Evolutionary conservation across 2,888 invertebrate species (phyloP).

Genomic region (Noctua pronuba): DNA sequence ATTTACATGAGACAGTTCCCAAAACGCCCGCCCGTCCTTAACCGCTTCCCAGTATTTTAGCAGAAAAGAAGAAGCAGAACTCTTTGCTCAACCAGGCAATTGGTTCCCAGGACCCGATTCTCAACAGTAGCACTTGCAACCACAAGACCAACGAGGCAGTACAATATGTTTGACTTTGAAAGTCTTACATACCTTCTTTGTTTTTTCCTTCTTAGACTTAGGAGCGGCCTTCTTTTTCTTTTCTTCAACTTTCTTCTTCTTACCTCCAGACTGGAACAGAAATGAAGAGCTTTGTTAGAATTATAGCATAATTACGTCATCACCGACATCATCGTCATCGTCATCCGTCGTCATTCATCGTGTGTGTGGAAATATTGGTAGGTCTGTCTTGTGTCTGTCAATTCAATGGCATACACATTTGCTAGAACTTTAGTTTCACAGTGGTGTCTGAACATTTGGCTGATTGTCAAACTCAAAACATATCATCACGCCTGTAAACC

Average conservation of each 20-base stretch:
- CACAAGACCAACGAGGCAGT: neutral
- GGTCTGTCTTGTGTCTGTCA: neutral
- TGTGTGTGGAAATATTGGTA: neutral
- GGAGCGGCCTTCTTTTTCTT: slow-evolving; percentile 85
- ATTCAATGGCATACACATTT: neutral
- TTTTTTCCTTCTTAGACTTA: slow-evolving; percentile 76
- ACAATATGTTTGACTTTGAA: neutral
- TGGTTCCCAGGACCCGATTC: neutral
- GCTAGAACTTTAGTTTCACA: neutral
- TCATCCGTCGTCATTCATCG: too few relatives aligned
- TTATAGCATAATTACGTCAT: neutral
- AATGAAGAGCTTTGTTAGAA: neutral
- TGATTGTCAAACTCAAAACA: neutral
- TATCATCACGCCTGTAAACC: neutral
- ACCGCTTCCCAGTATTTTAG: neutral
- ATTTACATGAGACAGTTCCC: neutral
- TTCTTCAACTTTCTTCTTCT: slow-evolving; percentile 91
- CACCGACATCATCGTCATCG: too few relatives aligned
- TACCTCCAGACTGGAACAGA: slow-evolving; percentile 49
- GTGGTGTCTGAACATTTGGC: neutral
- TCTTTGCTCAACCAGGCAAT: neutral
- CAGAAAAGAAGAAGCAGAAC: neutral
- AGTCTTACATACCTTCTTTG: slow-evolving; percentile 36
- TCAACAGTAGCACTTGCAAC: neutral
- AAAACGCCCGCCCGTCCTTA: neutral